Conservation (phyloP, 2,888 invertebrate species). For the Cheilosia scutellata region DNA sequence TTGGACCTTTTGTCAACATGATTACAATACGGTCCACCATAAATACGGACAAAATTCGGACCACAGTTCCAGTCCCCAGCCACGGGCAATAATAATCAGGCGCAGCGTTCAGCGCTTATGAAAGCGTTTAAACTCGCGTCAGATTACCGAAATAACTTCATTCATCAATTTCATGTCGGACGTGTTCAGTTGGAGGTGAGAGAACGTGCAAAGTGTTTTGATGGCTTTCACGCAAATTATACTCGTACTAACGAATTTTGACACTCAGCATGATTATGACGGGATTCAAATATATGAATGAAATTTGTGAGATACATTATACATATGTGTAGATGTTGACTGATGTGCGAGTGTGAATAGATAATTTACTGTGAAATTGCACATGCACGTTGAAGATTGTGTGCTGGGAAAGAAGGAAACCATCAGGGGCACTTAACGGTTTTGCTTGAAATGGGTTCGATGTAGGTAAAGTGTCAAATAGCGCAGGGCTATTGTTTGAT, state of each 20-base stretch:
- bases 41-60: neutral
- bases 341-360: too few species aligned
- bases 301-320: neutral
- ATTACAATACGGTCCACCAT: neutral
- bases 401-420: neutral
- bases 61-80: neutral
- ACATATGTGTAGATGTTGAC: too few species aligned
- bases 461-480: neutral
- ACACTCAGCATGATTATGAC: neutral
- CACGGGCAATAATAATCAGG: constrained; percentile 6
- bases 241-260: constrained; percentile 24
- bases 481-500: too few species aligned
- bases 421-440: neutral
- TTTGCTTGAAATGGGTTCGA: neutral
- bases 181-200: constrained; percentile 59
- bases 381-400: neutral
- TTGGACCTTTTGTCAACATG: constrained; percentile 37
- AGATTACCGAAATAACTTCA: constrained; percentile 72
- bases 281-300: neutral
- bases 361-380: neutral
- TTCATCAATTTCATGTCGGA: constrained; percentile 72
- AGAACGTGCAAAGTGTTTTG: constrained; percentile 72
- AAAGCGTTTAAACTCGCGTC: constrained; percentile 59
- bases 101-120: constrained; percentile 40
- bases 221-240: constrained; percentile 50